A percentile compares a stretch with the other conserved stretches of the same genome.
Conservation (phyloP, 2,797 vertebrate genomes). For the Gobio occitaniae region DNA sequence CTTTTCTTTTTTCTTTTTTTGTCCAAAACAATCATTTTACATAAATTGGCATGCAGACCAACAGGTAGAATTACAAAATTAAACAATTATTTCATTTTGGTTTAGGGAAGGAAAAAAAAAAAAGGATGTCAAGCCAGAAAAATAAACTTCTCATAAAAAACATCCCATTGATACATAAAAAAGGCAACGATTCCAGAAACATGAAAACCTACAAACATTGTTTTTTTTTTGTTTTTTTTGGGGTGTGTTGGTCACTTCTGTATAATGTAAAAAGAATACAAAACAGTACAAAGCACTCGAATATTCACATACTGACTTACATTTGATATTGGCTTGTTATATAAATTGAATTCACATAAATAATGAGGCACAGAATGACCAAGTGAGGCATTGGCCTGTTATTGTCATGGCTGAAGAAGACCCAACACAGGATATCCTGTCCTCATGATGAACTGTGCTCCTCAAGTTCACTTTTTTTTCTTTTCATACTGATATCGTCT, state of each 20-base stretch:
- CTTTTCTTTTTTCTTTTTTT: constrained; percentile 35
- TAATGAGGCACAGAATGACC: constrained; percentile 80
- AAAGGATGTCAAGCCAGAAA: constrained; percentile 77
- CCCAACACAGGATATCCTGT: constrained; percentile 16
- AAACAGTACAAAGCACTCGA: constrained; percentile 82
- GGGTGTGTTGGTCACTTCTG: constrained; percentile 67
- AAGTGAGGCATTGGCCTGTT: constrained; percentile 60
- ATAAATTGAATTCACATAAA: constrained; percentile 74
- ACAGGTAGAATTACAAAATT: constrained; percentile 79
- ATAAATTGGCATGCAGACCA: constrained; percentile 76
- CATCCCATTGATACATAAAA: constrained; percentile 78
- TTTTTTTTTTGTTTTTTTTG: constrained; percentile 15
- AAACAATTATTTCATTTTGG: constrained; percentile 73
- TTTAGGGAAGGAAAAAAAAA: constrained; percentile 71
- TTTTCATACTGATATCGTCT: constrained; percentile 25
- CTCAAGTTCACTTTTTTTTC: constrained; percentile 36
- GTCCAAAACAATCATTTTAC: constrained; percentile 73
- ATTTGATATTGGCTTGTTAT: constrained; percentile 68
- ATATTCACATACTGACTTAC: constrained; percentile 66
- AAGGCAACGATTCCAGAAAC: constrained; percentile 79
- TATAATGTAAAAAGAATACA: constrained; percentile 78
- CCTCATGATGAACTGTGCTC: constrained; percentile 25
- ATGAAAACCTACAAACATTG: constrained; percentile 69
- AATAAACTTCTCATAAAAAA: constrained; percentile 82
- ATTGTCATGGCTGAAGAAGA: constrained; percentile 52